Base-by-base conservation (phyloP, 2,113 vertebrate genomes). In the Onychostoma macrolepis region DNA sequence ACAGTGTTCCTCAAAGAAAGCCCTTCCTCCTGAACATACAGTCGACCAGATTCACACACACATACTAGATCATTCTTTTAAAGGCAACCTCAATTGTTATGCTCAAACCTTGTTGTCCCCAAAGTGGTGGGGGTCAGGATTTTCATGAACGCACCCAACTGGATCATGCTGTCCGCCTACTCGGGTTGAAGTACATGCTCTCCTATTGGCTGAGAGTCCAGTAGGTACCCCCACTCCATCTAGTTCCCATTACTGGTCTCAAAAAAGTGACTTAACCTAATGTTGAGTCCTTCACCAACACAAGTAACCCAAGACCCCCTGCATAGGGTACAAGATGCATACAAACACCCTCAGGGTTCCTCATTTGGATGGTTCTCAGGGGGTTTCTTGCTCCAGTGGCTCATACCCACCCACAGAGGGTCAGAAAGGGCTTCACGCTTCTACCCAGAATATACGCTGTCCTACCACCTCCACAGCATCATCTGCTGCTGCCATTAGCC, bases 401-500 rank as follows among this genome's bases (percentile, higher is more conserved):
- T 87, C 48, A 82, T 69, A 85, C 78, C 86, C 84, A 89, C 79
- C 86, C 87, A 89, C 74, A 45, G 74, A 82, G 83, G 86, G 86
- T 89, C 86, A 89, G 74, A 83, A 71, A 69, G 84, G 79, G 48
- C 83, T 86, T 86, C 86, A 87, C 81, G 74, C 78, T 75, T 71
- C 80, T 89, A 81, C 48, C 65, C 28, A 61, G 41, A 21, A 45
- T 74, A 50, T 86, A 75, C 33, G 17, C 30, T 87, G 83, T 86
- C 79, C 83, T 71, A 80, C 79, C 84, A 83, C 71, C 79, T 71
- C 86, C 38, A 65, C 50, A 7, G 33, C 86, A 87, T 89, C 88
- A 89, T 89, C 88, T 89, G 88, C 84, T 89, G 78, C 80, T 80
- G 53, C 65, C 65, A 89, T 89, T 87, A 89, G 86, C 72, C 80